phyloP scores from a whole-genome alignment of 2,888 invertebrate species.

The Oxyscelio sp. region DNA sequence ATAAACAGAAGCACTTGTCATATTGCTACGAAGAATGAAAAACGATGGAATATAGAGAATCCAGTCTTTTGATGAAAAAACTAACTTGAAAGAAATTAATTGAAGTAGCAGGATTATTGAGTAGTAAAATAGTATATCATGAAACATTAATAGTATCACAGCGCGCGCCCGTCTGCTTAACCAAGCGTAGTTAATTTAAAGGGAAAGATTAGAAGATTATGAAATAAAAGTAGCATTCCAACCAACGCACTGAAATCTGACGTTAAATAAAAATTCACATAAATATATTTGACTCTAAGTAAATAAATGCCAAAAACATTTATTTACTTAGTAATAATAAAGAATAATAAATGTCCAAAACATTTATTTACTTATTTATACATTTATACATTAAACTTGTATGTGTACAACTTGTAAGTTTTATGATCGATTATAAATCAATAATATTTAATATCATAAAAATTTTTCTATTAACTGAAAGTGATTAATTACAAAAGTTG shows the following conservation, averaged over 20 bases:
- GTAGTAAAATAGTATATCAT: no score
- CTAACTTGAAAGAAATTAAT: neutral
- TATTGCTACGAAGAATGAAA: neutral
- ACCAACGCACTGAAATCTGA: neutral
- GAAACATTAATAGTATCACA: neutral
- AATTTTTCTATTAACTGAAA: neutral
- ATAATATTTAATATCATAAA: neutral
- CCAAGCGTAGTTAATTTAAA: neutral
- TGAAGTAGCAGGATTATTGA: neutral
- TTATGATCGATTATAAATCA: no score
- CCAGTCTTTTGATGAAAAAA: neutral
- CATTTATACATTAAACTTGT: no score
- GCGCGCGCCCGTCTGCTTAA: no score
- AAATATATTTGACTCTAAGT: neutral
- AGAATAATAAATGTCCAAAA: no score
- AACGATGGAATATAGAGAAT: neutral
- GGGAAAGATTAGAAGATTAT: neutral
- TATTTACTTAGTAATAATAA: no score
- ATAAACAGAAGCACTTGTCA: neutral
- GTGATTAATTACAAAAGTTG: neutral
- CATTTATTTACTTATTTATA: no score
- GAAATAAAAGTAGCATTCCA: neutral
- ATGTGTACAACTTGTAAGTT: no score
- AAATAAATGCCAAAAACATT: neutral
- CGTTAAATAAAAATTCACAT: neutral